Evolutionary conservation across 2,888 invertebrate genomes (phyloP), one percentile per base, ranked within the genome.

Genomic region (Anoplius nigerrimus): DNA sequence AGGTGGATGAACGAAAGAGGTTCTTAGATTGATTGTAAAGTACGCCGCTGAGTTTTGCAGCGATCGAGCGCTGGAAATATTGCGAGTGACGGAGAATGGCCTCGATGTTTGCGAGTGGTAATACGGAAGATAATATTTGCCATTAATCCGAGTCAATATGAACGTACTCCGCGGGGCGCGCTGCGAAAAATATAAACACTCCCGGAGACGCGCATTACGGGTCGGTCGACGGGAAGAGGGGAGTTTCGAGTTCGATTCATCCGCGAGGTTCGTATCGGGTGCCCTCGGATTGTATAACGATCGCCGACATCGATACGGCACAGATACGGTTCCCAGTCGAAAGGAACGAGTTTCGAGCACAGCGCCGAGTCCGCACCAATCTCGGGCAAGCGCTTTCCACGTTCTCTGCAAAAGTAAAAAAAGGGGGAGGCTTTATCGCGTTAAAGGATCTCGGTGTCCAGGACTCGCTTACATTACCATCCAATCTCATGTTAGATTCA

Each of bases 401-500:
- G 43, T 42, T 57, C 43, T 22, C 54, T 54, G 56, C 56, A 55
- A 21, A 16, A 34, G 51, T 18, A 22, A 56, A 34, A 13, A 15
- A 43, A 56, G 43, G 52, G 8, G n/a, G n/a, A n/a, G n/a, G n/a
- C 45, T 56, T 66, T 66, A 72, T 70, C 71, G 65, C 6, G 34
- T 20, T 43, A 42, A 66, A 55, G 60, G 24, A 71, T 71, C 71
- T 34, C 34, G 34, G 48, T 63, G 45, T 66, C 58, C 45, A 16
- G 51, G 2, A 45, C 54, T 59, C 61, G 45, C 54, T 56, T 42
- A 58, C 69, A 46, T 42, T 20, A 53, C 62, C 60, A 70, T 72
- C 71, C 66, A 72, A 72, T 72, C 71, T 72, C 70, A 60, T 66
- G 71, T 71, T 71, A 71, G 69, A 34, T 34, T 69, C 51, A 69